Conservation (phyloP, 2,888 invertebrate genomes). For the Neoitamus cyanurus region DNA sequence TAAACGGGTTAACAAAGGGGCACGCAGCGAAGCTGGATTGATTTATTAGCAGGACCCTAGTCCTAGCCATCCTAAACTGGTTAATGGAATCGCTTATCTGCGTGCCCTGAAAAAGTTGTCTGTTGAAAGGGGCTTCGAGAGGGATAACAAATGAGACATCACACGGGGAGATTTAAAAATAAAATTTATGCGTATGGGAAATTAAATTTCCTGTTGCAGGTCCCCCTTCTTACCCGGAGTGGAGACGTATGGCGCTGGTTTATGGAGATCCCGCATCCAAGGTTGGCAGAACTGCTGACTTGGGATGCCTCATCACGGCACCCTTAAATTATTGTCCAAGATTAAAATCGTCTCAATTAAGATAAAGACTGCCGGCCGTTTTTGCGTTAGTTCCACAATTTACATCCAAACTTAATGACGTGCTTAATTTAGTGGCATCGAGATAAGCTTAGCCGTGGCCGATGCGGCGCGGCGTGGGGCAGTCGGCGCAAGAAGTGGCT, state of each 20-base stretch:
- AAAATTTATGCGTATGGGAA: constrained; percentile 41
- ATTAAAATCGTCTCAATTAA: constrained; percentile 44
- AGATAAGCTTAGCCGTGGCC: constrained; percentile 45
- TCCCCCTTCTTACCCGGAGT: background rate
- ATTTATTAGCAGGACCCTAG: constrained; percentile 19
- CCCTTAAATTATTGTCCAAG: constrained; percentile 20
- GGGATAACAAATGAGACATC: constrained; percentile 45
- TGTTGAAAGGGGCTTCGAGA: constrained; percentile 29
- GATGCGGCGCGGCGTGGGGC: background rate
- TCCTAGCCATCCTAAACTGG: constrained; percentile 12
- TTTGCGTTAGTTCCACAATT: constrained; percentile 35
- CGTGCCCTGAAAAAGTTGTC: background rate
- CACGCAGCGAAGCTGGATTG: background rate
- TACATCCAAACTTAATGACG: constrained; percentile 53
- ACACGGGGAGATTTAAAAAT: constrained; percentile 40
- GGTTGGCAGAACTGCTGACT: constrained; percentile 24
- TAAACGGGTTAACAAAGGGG: constrained; percentile 36
- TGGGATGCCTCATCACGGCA: background rate
- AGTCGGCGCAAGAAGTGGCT: background rate
- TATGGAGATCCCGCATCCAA: constrained; percentile 32
- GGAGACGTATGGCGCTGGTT: background rate
- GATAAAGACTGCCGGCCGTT: constrained; percentile 33
- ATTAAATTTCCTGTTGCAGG: constrained; percentile 30
- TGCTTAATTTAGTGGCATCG: constrained; percentile 53
- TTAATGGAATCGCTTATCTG: constrained; percentile 39